A percentile compares a stretch with the other conserved stretches of the same genome.
phyloP scores from a whole-genome alignment of 2,113 vertebrate genomes.

The Pavo muticus region DNA sequence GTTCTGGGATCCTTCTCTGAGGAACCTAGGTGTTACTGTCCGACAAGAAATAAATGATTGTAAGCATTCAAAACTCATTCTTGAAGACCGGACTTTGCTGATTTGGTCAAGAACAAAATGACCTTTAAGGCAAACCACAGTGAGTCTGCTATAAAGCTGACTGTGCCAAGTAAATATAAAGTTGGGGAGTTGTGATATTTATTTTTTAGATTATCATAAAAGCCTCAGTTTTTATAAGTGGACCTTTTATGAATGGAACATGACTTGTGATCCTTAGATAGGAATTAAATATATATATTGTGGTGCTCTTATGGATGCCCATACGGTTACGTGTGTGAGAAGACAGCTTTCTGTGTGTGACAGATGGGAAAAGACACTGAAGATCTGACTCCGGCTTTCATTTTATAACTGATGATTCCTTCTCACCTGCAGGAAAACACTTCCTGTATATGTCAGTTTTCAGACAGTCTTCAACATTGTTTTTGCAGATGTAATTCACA shows the following conservation, averaged over 20 bases:
- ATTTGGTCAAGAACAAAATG: neutral
- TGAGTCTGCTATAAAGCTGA: neutral
- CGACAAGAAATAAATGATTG: neutral
- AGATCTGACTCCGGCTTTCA: neutral
- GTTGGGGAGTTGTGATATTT: neutral
- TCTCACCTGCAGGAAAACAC: neutral
- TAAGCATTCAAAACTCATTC: neutral
- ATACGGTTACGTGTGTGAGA: accelerated
- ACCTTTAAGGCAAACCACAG: neutral
- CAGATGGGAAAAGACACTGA: neutral
- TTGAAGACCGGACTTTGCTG: neutral
- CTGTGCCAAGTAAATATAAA: neutral
- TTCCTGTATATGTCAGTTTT: neutral
- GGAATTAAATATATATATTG: neutral
- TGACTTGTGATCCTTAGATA: neutral
- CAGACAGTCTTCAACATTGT: neutral
- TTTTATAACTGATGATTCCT: neutral
- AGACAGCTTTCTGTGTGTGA: neutral
- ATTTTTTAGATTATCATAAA: neutral
- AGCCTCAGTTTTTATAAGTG: neutral
- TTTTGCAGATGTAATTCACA: neutral
- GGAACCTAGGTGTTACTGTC: neutral
- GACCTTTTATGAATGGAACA: neutral
- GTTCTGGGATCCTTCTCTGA: neutral
- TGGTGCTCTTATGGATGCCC: accelerated